A percentile compares a stretch with the other conserved stretches of the same genome.
Evolutionary conservation across 2,113 vertebrate species (phyloP).

Genomic region (Passer domesticus): DNA sequence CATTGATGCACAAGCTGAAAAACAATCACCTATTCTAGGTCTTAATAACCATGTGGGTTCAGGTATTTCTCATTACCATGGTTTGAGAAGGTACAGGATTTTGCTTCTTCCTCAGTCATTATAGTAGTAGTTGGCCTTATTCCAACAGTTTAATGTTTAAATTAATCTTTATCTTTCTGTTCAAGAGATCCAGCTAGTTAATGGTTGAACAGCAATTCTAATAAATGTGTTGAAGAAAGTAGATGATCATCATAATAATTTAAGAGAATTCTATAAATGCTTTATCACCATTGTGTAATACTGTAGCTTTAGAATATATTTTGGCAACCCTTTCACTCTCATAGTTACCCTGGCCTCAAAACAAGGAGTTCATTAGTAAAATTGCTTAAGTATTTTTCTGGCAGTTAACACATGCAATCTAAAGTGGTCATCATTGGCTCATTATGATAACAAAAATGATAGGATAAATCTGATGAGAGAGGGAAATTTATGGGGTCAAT

Average conservation of each 20-base stretch:
- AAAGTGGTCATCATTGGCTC: not conserved
- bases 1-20: not conserved
- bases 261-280: slow-evolving; percentile 32
- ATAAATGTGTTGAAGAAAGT: slow-evolving; percentile 26
- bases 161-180: slow-evolving; percentile 31
- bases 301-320: not conserved
- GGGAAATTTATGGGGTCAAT: not conserved
- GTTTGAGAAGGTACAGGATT: not conserved
- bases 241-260: not conserved
- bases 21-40: not conserved
- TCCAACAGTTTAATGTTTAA: slow-evolving; percentile 18
- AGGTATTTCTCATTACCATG: not conserved
- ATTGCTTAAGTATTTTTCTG: not conserved
- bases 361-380: not conserved
- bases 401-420: not conserved
- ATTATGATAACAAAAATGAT: not conserved
- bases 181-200: not conserved
- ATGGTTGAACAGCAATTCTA: slow-evolving; percentile 4
- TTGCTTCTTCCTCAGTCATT: not conserved
- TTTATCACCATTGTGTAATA: slow-evolving; percentile 12
- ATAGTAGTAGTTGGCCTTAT: not conserved
- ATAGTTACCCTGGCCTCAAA: not conserved
- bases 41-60: not conserved
- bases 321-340: not conserved
- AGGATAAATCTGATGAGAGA: not conserved